Conservation (phyloP, 2,797 vertebrate genomes). For the Hipposideros larvatus region DNA sequence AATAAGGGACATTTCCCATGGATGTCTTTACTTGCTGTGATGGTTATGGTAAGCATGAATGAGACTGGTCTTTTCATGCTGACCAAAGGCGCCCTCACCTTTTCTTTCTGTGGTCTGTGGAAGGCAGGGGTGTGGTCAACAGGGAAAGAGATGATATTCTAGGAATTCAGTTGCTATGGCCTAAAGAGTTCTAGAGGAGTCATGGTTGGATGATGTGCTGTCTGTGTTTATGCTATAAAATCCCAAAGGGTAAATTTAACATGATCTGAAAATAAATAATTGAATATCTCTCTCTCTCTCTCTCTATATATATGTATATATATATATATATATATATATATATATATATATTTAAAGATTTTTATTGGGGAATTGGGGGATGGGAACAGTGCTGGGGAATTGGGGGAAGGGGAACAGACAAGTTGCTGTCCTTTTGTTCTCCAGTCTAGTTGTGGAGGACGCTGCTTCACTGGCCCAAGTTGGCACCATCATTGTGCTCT, state of each 20-base stretch:
- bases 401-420: too few relatives aligned
- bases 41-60: not conserved
- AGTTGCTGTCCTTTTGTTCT: too few relatives aligned
- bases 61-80: not conserved
- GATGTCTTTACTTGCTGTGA: not conserved
- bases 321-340: too few relatives aligned
- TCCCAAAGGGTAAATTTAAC: not conserved
- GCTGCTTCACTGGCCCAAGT: too few relatives aligned
- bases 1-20: not conserved
- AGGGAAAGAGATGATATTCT: not conserved
- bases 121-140: not conserved
- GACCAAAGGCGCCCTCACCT: not conserved
- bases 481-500: too few relatives aligned
- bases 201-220: not conserved
- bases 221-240: not conserved
- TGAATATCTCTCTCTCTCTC: too few relatives aligned
- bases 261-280: conserved; percentile 1
- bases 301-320: too few relatives aligned
- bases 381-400: too few relatives aligned
- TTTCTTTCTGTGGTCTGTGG: not conserved
- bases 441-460: too few relatives aligned
- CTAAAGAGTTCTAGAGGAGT: not conserved
- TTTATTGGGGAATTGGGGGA: too few relatives aligned
- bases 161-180: not conserved
- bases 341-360: too few relatives aligned